Percentiles rank a stretch among this genome's conserved stretches.
These are phyloP conservation scores for Corythornis cristatus DNA, from an alignment of 2,113 vertebrate genomes.

Conservation along the genomic window DNA sequence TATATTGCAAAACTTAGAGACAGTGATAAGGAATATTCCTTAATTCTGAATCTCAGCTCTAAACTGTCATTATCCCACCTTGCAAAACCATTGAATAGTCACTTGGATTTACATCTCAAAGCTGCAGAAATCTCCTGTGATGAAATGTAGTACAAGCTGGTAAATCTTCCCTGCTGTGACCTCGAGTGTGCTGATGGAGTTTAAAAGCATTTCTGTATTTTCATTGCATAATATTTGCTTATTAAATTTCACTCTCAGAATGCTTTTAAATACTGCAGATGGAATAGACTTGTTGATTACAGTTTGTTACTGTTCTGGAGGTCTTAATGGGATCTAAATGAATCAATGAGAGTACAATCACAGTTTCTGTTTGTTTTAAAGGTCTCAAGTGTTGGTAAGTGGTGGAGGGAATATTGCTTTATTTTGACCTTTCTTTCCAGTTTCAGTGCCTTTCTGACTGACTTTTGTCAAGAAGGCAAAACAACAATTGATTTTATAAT, in stretches of 20 bases:
- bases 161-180: not conserved
- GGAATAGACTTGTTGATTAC: not conserved
- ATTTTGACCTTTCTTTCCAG: not conserved
- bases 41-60: not conserved
- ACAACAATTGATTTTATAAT: not conserved
- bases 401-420: not conserved
- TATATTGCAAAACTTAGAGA: not conserved
- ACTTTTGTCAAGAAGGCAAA: not conserved
- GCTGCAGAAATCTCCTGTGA: not conserved
- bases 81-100: not conserved
- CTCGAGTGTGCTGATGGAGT: not conserved
- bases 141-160: not conserved
- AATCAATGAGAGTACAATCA: rapidly evolving
- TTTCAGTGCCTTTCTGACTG: not conserved
- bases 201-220: not conserved
- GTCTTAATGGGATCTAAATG: not conserved
- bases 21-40: not conserved
- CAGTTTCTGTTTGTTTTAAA: not conserved
- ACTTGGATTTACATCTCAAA: not conserved
- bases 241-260: not conserved
- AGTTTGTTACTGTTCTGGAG: not conserved
- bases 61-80: not conserved
- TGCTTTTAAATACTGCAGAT: not conserved
- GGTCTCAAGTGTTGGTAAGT: not conserved
- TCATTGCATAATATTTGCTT: not conserved